Conservation (phyloP, 2,797 vertebrate species). For the Falco cherrug region DNA sequence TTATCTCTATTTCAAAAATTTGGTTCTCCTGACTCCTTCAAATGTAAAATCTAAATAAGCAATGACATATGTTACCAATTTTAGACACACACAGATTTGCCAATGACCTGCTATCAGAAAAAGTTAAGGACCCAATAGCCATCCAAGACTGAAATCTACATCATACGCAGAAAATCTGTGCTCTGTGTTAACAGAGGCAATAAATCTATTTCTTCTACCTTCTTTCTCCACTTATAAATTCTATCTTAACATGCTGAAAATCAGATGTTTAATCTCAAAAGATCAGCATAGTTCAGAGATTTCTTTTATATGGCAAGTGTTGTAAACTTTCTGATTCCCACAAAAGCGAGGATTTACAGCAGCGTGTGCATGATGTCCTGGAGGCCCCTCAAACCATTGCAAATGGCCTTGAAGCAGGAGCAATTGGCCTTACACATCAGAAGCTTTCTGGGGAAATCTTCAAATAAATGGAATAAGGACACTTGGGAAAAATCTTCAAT, state of each 20-base stretch:
- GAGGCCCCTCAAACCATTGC: not conserved
- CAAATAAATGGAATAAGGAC: not conserved
- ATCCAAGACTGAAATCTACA: not conserved
- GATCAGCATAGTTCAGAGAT: not conserved
- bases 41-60: not conserved
- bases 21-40: not conserved
- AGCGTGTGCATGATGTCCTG: not conserved
- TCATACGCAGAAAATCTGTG: not conserved
- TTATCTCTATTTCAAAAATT: not conserved
- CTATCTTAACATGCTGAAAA: not conserved
- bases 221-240: not conserved
- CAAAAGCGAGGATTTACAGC: not conserved
- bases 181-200: not conserved
- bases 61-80: not conserved
- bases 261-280: not conserved
- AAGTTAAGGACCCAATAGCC: not conserved
- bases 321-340: not conserved
- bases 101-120: not conserved
- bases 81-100: not conserved
- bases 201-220: not conserved
- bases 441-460: not conserved
- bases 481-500: not conserved
- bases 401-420: not conserved
- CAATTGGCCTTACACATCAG: not conserved
- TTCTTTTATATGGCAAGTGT: not conserved